These are phyloP conservation scores for Sander vitreus DNA, from an alignment of 2,113 vertebrate species.

Conservation along the genomic window DNA sequence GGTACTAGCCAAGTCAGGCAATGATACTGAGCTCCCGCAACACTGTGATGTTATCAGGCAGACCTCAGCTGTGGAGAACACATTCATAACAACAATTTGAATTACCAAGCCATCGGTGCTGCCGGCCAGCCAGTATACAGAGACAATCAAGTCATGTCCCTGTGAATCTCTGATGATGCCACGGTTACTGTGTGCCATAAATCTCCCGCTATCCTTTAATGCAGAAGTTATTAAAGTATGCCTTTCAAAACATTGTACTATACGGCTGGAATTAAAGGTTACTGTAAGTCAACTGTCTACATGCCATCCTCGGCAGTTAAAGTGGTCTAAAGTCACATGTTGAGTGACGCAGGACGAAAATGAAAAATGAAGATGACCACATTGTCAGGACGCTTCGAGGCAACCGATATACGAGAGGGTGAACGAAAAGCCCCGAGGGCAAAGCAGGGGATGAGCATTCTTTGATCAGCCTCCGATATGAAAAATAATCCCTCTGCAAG, in stretches of 20 bases:
- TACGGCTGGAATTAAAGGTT: constrained; percentile 61
- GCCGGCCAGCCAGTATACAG: background rate
- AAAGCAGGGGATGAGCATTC: background rate
- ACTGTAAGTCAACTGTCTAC: constrained; percentile 10
- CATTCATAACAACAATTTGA: constrained; percentile 17
- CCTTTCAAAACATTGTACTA: constrained; percentile 62
- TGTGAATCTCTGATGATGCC: constrained; percentile 8
- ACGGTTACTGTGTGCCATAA: constrained; percentile 1
- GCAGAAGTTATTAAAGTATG: constrained; percentile 35
- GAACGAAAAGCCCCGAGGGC: background rate
- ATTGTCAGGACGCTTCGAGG: background rate
- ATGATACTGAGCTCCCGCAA: background rate
- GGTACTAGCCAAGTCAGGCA: background rate
- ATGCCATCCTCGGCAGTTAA: constrained; percentile 17
- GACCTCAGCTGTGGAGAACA: constrained; percentile 16
- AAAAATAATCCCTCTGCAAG: constrained; percentile 6
- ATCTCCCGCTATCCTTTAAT: constrained; percentile 33
- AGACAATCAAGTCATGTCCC: constrained; percentile 10
- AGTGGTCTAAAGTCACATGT: constrained; percentile 12
- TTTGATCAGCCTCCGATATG: background rate
- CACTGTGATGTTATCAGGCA: background rate
- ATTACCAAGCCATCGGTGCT: background rate
- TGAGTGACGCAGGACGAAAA: constrained; percentile 36
- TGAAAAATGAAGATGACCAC: constrained; percentile 32
- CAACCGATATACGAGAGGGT: background rate